Evolutionary conservation across 2,113 vertebrate species (phyloP), one percentile per base, ranked within the genome.

Genomic region (Uria aalge): DNA sequence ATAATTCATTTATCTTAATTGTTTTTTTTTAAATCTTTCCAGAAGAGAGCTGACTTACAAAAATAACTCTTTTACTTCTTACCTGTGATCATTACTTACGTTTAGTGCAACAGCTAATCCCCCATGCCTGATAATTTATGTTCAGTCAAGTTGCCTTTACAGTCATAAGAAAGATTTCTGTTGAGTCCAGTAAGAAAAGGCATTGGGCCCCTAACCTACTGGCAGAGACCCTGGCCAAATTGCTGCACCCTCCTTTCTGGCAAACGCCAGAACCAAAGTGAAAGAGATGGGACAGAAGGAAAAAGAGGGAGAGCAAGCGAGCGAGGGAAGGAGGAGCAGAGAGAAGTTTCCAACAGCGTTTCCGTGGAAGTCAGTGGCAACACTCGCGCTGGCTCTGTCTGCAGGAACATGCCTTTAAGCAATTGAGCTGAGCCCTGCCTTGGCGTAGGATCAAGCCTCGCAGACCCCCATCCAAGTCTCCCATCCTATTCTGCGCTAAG

Each of bases 41-140:
- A 90, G 48, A 88, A 40, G 53, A 94, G 53, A 74, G 30, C 36
- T 84, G 73, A 40, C 89, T 82, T 96, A 40, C 23, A 82, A 95
- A 97, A 92, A 91, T 89, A 95, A 87, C 94, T 89, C 11, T 93
- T 92, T 89, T 81, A 21, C 66, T 77, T 72, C 43, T 57, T 89
- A 72, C 50, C 69, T 96, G 80, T 90, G 76, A 85, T 94, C 95
- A 68, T 79, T 85, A 20, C 82, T 91, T 87, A 88, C 3, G 9
- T 60, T 78, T 53, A 89, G 88, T 64, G n/a, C 40, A 59, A 84
- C 67, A 74, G 53, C 74, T 81, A 93, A 94, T 72, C 60, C 74
- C 68, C 74, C 43, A 22, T 45, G 76, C 69, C 81, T 68, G 52
- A 60, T 60, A 90, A 92, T 92, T 96, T 95, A 95, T 63, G 47